Base-by-base conservation (phyloP, 92 coral and sea anemone species). In the Nematostella vectensis region DNA sequence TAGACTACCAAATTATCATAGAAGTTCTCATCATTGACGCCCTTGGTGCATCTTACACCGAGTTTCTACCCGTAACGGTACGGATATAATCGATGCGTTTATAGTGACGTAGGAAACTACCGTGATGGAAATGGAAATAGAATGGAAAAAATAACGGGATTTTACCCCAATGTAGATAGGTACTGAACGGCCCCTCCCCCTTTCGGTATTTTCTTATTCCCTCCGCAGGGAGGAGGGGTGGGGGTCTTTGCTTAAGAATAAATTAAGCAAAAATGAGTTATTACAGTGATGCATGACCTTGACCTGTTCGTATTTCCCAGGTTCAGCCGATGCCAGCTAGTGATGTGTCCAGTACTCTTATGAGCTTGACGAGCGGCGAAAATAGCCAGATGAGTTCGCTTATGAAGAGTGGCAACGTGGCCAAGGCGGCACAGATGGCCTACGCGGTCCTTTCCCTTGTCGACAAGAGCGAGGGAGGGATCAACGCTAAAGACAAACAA, bases 361-460 rank as follows among this genome's bases (percentile, higher is more conserved):
- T 61, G 64, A 28, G 59, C 18, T 66, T 80, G 49, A 66, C 95
- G 13, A 65, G 74, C 13, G 95, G 95, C 9, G 58, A 61, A 24
- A 33, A 59, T 60, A 85, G 84, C 62, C 65, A 71, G 9, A 64
- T 85, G 54, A 83, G 84, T 20, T 68, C 59, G 48, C 72, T 85
- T 4, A 58, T 85, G 22, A 68, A 76, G 39, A 53, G 76, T 1
- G 95, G 88, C 4, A 70, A 74, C 45, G 88, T 85, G 4, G 83
- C 63, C 52, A 74, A 85, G 38, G 95, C 95, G 4, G 80, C 95
- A 11, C 87, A 72, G 67, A 80, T 80, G 95, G 95, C 95, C 9
- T 80, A 71, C 28, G 88, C 95, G 10, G 84, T 80, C 3, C 54
- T 85, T 22, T 85, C 95, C 21, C 65, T 85, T 67, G 95, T 80